phyloP scores from a whole-genome alignment of 53 echinoderm and acorn worm genomes.

The Hippasteria phrygiana region DNA sequence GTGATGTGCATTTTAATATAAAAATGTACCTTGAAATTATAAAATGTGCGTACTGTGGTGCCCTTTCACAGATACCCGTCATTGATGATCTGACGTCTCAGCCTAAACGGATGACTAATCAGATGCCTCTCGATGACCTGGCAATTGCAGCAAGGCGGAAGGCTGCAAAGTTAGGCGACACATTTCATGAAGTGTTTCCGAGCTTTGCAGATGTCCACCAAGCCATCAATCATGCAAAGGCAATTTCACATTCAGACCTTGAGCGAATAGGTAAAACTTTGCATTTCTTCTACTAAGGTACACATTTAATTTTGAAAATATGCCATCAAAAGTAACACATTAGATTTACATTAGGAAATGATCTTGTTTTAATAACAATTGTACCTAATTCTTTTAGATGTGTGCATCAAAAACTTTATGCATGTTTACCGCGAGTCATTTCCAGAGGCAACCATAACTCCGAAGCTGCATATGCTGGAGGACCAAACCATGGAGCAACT shows the following conservation, averaged over 20 bases:
- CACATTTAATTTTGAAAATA: too few relatives aligned
- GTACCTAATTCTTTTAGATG: background rate
- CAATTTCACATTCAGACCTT: background rate
- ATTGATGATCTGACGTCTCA: background rate
- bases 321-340: background rate
- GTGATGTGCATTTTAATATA: background rate
- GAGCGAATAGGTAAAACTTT: background rate
- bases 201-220: constrained; percentile 20
- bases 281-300: too few relatives aligned
- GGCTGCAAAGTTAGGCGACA: constrained; percentile 10
- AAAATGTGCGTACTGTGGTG: background rate
- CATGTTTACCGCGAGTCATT: constrained; percentile 7
- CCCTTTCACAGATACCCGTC: background rate
- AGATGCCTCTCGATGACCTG: background rate
- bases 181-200: constrained; percentile 9
- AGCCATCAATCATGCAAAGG: constrained; percentile 16
- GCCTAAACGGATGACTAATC: background rate
- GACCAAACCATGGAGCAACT: constrained; percentile 38
- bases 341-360: background rate
- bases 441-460: constrained; percentile 42
- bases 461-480: constrained; percentile 61
- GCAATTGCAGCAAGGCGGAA: background rate
- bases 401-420: constrained; percentile 39
- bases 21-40: background rate
- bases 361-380: background rate